Base-by-base conservation (phyloP, 2,113 vertebrate species). In the Ia io region DNA sequence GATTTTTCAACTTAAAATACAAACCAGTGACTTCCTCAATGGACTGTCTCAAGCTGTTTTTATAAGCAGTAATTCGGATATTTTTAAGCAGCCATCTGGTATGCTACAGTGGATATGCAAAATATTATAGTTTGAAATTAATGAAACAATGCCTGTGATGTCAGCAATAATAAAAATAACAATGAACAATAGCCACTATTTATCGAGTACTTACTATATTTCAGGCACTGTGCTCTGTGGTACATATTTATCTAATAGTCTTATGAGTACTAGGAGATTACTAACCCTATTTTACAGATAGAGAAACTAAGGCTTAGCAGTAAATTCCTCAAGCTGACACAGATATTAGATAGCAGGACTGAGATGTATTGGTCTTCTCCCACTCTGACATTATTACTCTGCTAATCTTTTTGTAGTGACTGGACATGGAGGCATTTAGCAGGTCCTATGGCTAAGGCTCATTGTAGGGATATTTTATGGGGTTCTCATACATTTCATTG, bases 1-100 rank as follows among this genome's bases (percentile, higher is more conserved):
- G 56, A 91, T 94, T 94, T 95, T 92, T 71, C 91, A 95, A 87
- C 97, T 97, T 95, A 56, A 96, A 97, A 96, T 96, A 80, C 80
- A 90, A 97, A 74, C 35, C 53, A 80, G 73, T 53, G 78, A 93
- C 63, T 94, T 94, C 90, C 88, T 94, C 96, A 92, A 67, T 95
- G 85, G 91, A 97, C 86, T 94, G 83, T 96, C 93, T 84, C 90
- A 87, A 92, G 84, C 83, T 93, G 40, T 88, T 95, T 96, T 94
- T 49, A 23, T 93, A 87, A 95, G 91, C 4, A 49, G 91, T 4
- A 56, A 83, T 91, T 96, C 74, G 47, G 70, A 96, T 91, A 93
- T 95, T 95, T 97, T 95, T 84, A 93, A 96, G 90, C 65, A 91
- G 53, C 82, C 94, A 95, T 97, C 92, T 91, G 95, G 85, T 92